phyloP scores from a whole-genome alignment of 2,888 invertebrate genomes.

The Notodromas monacha region DNA sequence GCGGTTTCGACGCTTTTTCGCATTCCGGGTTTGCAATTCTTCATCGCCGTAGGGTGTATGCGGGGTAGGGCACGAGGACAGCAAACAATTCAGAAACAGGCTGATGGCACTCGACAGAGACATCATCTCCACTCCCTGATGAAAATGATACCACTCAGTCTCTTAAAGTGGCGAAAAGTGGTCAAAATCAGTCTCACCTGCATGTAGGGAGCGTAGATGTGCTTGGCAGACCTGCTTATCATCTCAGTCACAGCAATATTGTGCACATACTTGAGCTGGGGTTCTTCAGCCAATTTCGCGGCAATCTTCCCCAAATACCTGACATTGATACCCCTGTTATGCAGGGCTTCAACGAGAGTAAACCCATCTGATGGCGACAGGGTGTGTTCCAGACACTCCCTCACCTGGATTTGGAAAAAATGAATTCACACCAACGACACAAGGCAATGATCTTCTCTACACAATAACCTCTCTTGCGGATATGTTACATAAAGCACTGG shows the following conservation, averaged over 20 bases:
- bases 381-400: slow-evolving; percentile 61
- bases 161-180: not conserved
- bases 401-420: slow-evolving; percentile 30
- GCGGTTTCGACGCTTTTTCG: not conserved
- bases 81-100: slow-evolving; percentile 79
- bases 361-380: slow-evolving; percentile 81
- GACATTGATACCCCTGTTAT: slow-evolving; percentile 81
- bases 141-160: slow-evolving; percentile 8
- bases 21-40: slow-evolving; percentile 21
- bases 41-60: slow-evolving; percentile 31
- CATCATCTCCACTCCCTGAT: slow-evolving; percentile 51
- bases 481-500: slow-evolving; percentile 4
- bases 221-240: slow-evolving; percentile 60
- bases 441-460: too few relatives aligned
- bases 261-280: slow-evolving; percentile 51
- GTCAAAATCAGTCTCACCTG: too few relatives aligned
- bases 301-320: slow-evolving; percentile 80
- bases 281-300: slow-evolving; percentile 36
- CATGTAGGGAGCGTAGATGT: slow-evolving; percentile 61
- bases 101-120: slow-evolving; percentile 59
- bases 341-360: slow-evolving; percentile 65
- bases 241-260: slow-evolving; percentile 68
- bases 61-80: slow-evolving; percentile 38
- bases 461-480: too few relatives aligned
- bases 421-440: slow-evolving; percentile 10